These are phyloP conservation scores for Zygothrica quintamaculata DNA, from an alignment of 2,888 invertebrate species.

Conservation along the genomic window DNA sequence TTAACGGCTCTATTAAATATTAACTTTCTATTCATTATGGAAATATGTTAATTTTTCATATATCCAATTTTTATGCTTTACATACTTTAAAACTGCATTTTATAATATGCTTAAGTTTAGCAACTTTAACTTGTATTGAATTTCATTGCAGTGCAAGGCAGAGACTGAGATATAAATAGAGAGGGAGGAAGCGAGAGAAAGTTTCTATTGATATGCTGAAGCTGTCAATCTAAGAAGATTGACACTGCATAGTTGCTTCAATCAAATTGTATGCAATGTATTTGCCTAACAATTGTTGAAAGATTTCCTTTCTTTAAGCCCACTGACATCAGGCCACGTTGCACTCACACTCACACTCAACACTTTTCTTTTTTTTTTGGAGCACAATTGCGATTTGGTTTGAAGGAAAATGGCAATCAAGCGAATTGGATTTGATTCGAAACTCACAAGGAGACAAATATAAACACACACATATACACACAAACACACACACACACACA, in stretches of 20 bases:
- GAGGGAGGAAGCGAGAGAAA: too few species aligned
- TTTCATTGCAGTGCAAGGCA: too few species aligned
- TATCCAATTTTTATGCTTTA: too few species aligned
- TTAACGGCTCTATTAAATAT: too few species aligned
- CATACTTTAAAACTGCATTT: too few species aligned
- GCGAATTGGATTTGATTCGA: constrained; percentile 37
- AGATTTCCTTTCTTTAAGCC: constrained; percentile 8
- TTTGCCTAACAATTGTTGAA: constrained; percentile 10
- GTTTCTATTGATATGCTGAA: background rate
- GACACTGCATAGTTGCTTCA: constrained; percentile 10
- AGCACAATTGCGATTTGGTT: constrained; percentile 30
- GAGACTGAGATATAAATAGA: too few species aligned
- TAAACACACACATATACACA: constrained; percentile 11
- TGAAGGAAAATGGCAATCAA: constrained; percentile 32
- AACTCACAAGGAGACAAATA: constrained; percentile 13
- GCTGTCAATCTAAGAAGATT: background rate
- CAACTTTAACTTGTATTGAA: too few species aligned
- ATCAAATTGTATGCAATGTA: constrained; percentile 21
- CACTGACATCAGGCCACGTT: constrained; percentile 25
- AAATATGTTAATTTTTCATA: too few species aligned
- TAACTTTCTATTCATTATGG: too few species aligned
- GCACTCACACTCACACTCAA: constrained; percentile 3
- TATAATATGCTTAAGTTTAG: too few species aligned
- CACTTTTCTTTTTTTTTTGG: constrained; percentile 7
- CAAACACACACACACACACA: constrained; percentile 12